Percentiles rank a stretch among this genome's conserved stretches.
These are phyloP conservation scores for Laspeyria flexula DNA, from an alignment of 2,888 invertebrate species.

Conservation along the genomic window DNA sequence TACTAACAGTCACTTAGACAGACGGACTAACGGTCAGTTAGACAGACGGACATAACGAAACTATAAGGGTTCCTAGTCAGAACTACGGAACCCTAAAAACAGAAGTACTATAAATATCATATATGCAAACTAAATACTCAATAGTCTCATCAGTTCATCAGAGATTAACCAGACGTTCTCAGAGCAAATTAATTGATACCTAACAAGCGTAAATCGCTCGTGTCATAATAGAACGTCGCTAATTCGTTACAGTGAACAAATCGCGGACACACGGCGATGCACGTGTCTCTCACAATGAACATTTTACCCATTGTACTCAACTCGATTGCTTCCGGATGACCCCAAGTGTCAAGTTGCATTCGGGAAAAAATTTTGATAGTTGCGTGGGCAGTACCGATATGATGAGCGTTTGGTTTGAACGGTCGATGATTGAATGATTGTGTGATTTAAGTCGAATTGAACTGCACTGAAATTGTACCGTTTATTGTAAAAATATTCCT, in stretches of 20 bases:
- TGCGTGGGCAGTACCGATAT: slow-evolving; percentile 42
- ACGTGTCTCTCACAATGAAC: slow-evolving; percentile 48
- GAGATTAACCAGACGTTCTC: slow-evolving; percentile 5
- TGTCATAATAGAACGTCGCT: slow-evolving; percentile 32
- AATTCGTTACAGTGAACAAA: slow-evolving; percentile 43
- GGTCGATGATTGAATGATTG: slow-evolving; percentile 5
- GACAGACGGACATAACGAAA: too few species aligned
- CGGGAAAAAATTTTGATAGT: slow-evolving; percentile 38
- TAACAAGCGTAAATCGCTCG: slow-evolving; percentile 43
- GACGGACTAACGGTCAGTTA: too few species aligned
- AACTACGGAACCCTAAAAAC: too few species aligned
- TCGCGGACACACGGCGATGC: slow-evolving; percentile 39
- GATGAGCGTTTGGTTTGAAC: slow-evolving; percentile 20
- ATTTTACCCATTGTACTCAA: slow-evolving; percentile 38
- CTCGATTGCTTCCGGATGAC: slow-evolving; percentile 62
- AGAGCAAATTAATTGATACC: slow-evolving; percentile 38
- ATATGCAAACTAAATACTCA: not conserved
- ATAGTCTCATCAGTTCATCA: not conserved
- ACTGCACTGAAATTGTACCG: not conserved
- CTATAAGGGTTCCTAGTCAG: too few species aligned
- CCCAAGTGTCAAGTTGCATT: slow-evolving; percentile 53
- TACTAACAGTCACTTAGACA: too few species aligned
- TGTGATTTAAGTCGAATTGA: slow-evolving; percentile 6
- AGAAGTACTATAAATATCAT: too few species aligned
- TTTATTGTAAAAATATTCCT: slow-evolving; percentile 5